Base-by-base conservation (phyloP, 2,113 vertebrate genomes). In the Bagarius yarrelli region DNA sequence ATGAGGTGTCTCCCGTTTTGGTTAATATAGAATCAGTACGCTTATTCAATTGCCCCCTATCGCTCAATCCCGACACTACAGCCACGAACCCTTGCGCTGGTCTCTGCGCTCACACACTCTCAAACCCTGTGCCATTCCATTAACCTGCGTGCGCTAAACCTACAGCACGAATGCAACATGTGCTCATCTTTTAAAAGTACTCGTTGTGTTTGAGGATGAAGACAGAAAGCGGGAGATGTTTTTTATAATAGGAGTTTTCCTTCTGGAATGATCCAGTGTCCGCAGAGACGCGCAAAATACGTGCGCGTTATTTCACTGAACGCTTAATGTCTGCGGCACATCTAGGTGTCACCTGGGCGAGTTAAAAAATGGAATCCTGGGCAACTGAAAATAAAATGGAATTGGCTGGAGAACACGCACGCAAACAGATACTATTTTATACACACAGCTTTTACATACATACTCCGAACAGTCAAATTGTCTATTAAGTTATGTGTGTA, bases 31-130 rank as follows among this genome's bases (percentile, higher is more conserved):
- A 61, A 84, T 76, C 78, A 75, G 76, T 63, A 77, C 75, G 86
- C 76, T 57, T 61, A 78, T 63, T 85, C 64, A 86, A 74, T 80
- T 60, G 60, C 87, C 88, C 86, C 88, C 89, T 90, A 83, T 81
- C 59, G 89, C 52, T 80, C 66, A 85, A 85, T 66, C 16, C 50
- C 47, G 81, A 83, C 79, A 88, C 67, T 84, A 80, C 83, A 67
- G 16, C 73, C 11, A 52, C 25, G 44, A 73, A 44, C 12, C 71
- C 30, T 27, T 30, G 53, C 36, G 30, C 44, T 32, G 2, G 14
- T 5, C 5, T 30, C 55, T 32, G 57, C 60, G 47, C 76, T 34
- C 44, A 16, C 30, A 14, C 50, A n/a, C 30, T 59, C 44, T 32
- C 16, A 71, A 27, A 18, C 72, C 55, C 32, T 9, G 30, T 59